Evolutionary conservation across 1,140 invertebrate species (phyloP).

Genomic region (Varroa destructor): DNA sequence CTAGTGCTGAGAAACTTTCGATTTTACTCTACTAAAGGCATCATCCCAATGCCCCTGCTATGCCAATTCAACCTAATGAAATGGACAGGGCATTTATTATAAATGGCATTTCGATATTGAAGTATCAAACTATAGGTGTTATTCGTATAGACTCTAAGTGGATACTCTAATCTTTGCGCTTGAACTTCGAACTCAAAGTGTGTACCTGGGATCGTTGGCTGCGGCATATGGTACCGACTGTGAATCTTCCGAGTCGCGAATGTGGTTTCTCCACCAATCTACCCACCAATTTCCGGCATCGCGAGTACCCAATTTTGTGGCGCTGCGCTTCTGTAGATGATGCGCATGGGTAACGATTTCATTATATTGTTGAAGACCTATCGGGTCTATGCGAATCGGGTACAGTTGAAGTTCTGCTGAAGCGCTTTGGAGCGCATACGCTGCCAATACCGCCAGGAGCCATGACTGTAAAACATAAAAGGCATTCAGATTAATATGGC

Average conservation of each 20-base stretch:
- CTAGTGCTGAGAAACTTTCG: too few relatives aligned
- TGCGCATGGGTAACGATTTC: background rate
- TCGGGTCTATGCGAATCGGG: too few relatives aligned
- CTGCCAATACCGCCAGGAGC: slow-evolving; percentile 17
- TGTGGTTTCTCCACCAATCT: slow-evolving; percentile 23
- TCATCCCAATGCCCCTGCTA: too few relatives aligned
- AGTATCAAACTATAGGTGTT: too few relatives aligned
- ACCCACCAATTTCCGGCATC: slow-evolving; percentile 16
- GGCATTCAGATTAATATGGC: background rate
- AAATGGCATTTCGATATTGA: too few relatives aligned
- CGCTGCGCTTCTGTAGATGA: slow-evolving; percentile 16
- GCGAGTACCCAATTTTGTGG: background rate
- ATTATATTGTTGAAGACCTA: too few relatives aligned
- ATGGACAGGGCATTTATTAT: too few relatives aligned
- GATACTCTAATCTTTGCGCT: too few relatives aligned
- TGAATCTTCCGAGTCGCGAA: background rate
- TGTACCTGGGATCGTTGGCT: slow-evolving; percentile 15
- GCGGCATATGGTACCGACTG: background rate
- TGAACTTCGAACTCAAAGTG: background rate
- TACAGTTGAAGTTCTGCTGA: slow-evolving; percentile 11
- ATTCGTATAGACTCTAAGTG: too few relatives aligned
- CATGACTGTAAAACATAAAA: slow-evolving; percentile 13
- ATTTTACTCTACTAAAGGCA: too few relatives aligned
- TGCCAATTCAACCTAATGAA: too few relatives aligned
- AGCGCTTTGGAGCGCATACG: background rate